Base-by-base conservation (phyloP, 2,888 invertebrate species). In the Galerucella pusilla region DNA sequence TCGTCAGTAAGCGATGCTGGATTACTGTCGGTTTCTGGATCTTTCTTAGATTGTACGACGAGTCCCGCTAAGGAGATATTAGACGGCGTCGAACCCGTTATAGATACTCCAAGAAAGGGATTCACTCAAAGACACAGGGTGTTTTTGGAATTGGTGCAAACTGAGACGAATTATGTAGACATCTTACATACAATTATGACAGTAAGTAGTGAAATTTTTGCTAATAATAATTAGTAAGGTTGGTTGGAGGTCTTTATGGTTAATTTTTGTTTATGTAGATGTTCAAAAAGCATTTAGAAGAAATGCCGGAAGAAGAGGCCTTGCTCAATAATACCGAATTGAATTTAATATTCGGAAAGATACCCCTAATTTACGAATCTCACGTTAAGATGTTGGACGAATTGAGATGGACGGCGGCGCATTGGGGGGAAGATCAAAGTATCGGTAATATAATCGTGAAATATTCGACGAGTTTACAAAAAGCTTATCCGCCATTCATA, bases 401-500 rank as follows among this genome's bases (percentile, higher is more conserved):
- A 84, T 87, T 93, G 79, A 89, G 90, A 25, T 90, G 90, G 84
- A 90, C 93, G 73, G 90, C 94, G 74, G 90, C 92, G 78, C 92
- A 94, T 86, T 98, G 97, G 97, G 92, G 92, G 78, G 98, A 98
- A 86, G 96, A 97, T 84, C 83, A 83, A 54, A 85, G 85, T 75
- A 85, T 88, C 69, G 98, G 98, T 9, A 93, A 95, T 85, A 93
- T 98, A 82, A 94, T 98, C 42, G 82, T 83, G 11, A 93, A 94
- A 86, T 95, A 96, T 89, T 94, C 95, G 71, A 93, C 94, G 71
- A 96, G 95, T 84, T 90, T 99, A 86, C 91, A 95, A 81, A 97
- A 96, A 88, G 96, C 97, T 1, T 99, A 99, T 89, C 98, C 98
- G 77, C 97, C 98, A 25, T 99, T 97, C 89, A 95, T 99, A 72